These are phyloP conservation scores for Glyptemys insculpta DNA, from an alignment of 2,797 vertebrate genomes.

Conservation along the genomic window DNA sequence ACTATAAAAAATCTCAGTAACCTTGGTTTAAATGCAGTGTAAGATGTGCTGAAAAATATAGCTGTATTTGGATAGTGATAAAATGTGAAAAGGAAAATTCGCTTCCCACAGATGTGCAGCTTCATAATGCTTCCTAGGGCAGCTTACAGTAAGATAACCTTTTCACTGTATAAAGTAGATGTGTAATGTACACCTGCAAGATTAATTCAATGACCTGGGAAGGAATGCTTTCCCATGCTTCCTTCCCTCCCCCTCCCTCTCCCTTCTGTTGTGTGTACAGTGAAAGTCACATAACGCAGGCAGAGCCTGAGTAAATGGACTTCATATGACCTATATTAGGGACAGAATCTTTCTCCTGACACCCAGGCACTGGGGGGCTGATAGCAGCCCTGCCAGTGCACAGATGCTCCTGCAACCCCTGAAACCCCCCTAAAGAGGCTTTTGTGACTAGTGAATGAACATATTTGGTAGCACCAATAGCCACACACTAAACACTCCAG, in stretches of 20 bases:
- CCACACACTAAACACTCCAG: accelerated
- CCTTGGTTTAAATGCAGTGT: neutral
- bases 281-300: accelerated
- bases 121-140: neutral
- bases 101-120: accelerated
- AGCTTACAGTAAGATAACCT: neutral
- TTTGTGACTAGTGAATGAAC: neutral
- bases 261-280: accelerated
- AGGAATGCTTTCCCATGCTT: neutral
- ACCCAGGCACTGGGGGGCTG: neutral
- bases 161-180: neutral
- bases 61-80: neutral
- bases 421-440: neutral
- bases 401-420: neutral
- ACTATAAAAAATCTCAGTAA: neutral
- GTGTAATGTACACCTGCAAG: neutral
- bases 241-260: neutral
- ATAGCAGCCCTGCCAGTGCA: neutral
- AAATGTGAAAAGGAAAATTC: neutral
- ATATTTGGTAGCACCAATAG: neutral
- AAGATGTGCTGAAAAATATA: neutral
- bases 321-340: accelerated
- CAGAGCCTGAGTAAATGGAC: neutral
- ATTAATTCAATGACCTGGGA: neutral
- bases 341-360: neutral